Base-by-base conservation (phyloP, 2,797 vertebrate species). In the Sphenodon punctatus region DNA sequence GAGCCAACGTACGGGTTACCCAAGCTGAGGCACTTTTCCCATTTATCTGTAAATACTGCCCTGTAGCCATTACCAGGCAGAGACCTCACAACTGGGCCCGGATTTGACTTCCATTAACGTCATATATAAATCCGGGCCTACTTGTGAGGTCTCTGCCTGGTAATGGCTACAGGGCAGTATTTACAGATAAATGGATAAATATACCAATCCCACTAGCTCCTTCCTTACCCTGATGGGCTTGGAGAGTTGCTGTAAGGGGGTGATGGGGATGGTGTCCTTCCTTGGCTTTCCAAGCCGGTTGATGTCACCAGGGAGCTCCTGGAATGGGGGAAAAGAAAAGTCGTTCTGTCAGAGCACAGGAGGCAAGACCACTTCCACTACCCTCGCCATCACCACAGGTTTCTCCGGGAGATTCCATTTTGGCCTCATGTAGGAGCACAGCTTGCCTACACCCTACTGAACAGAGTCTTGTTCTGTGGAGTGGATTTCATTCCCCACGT, bases 161-260 rank as follows among this genome's bases (percentile, higher is more conserved):
- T n/a, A n/a, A n/a, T n/a, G n/a, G n/a, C n/a, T n/a, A n/a, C n/a
- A n/a, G n/a, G n/a, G n/a, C n/a, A n/a, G n/a, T n/a, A n/a, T n/a
- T n/a, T n/a, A n/a, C n/a, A n/a, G n/a, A n/a, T n/a, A n/a, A n/a
- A n/a, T n/a, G n/a, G 42, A 65, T 53, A 22, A 77, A 14, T n/a
- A 60, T n/a, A 76, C 36, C 13, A 67, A 20, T 17, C n/a, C 34
- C 8, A 1, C 15, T 8, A 23, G 19, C 15, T 27, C 48, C 39
- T n/a, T 10, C 5, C 95, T 96, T 94, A 99, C 98, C 97, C 93
- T 9, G 95, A 94, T 1, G 96, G 96, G 84, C 96, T 97, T 2
- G 96, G 94, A 42, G 96, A 96, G 75, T 93, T 91, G 84, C 91
- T 93, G 41, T 95, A 96, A 1, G 94, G 94, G 0, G 96, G 96